Evolutionary conservation across 2,888 invertebrate species (phyloP).

Genomic region (Phrixothrix hirtus): DNA sequence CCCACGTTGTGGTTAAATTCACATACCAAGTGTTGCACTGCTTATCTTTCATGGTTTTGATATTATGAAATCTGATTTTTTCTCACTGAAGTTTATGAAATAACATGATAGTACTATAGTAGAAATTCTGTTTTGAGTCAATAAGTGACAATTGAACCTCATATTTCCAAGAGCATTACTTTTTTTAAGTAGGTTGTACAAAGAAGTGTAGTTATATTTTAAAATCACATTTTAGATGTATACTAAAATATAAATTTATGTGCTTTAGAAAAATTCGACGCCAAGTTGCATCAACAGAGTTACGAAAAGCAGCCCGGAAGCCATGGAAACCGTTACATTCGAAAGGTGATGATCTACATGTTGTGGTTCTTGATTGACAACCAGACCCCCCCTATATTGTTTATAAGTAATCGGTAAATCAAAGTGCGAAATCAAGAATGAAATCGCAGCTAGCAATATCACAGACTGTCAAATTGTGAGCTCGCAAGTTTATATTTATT

Average conservation of each 20-base stretch:
- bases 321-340: slow-evolving; percentile 72
- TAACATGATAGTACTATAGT: too few species aligned
- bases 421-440: slow-evolving; percentile 28
- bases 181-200: too few species aligned
- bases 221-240: background rate
- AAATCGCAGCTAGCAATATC: slow-evolving; percentile 46
- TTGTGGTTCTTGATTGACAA: slow-evolving; percentile 77
- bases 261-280: slow-evolving; percentile 77
- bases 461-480: slow-evolving; percentile 25
- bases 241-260: background rate
- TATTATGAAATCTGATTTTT: too few species aligned
- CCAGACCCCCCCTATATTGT: slow-evolving; percentile 19
- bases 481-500: slow-evolving; percentile 26
- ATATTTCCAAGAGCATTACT: too few species aligned
- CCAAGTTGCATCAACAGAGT: slow-evolving; percentile 75
- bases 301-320: slow-evolving; percentile 82
- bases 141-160: too few species aligned
- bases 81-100: too few species aligned
- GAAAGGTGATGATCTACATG: slow-evolving; percentile 62
- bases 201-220: too few species aligned
- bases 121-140: too few species aligned
- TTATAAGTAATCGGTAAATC: slow-evolving; percentile 46
- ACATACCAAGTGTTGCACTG: too few species aligned
- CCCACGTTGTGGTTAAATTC: too few species aligned
- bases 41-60: too few species aligned